These are phyloP conservation scores for Pycnonotus jocosus DNA, from an alignment of 2,113 vertebrate genomes.

Conservation along the genomic window DNA sequence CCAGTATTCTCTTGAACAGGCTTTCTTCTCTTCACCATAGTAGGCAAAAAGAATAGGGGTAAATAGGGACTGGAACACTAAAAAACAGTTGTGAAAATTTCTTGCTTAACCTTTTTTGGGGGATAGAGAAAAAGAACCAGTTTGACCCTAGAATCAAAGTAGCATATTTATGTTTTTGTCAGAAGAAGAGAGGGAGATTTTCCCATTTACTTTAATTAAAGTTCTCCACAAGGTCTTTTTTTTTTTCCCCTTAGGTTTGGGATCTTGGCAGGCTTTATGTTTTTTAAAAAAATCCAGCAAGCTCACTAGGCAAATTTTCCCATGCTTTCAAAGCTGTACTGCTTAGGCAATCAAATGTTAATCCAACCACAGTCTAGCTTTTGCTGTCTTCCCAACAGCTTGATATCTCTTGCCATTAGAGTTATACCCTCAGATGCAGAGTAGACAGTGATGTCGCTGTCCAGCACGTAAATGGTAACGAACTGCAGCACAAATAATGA, in stretches of 20 bases:
- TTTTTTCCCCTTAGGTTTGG: neutral
- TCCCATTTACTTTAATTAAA: slow-evolving; percentile 27
- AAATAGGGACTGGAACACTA: neutral
- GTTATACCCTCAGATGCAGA: slow-evolving; percentile 11
- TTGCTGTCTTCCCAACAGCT: slow-evolving; percentile 63
- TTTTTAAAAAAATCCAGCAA: slow-evolving; percentile 33
- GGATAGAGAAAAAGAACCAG: neutral
- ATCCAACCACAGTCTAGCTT: slow-evolving; percentile 59
- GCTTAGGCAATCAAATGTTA: slow-evolving; percentile 61
- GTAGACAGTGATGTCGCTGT: slow-evolving; percentile 48
- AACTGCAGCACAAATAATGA: slow-evolving; percentile 51
- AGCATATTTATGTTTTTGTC: neutral
- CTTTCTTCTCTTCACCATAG: neutral
- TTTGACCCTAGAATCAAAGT: neutral
- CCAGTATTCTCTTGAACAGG: neutral
- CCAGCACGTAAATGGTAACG: slow-evolving; percentile 32
- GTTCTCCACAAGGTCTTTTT: neutral
- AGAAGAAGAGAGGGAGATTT: slow-evolving; percentile 2
- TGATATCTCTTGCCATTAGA: slow-evolving; percentile 47
- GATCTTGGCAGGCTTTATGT: slow-evolving; percentile 29
- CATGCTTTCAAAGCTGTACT: slow-evolving; percentile 30
- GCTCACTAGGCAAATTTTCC: slow-evolving; percentile 36
- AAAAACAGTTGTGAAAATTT: neutral
- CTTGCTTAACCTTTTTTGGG: neutral
- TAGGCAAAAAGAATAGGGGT: neutral